A percentile compares a stretch with the other conserved stretches of the same genome.
Evolutionary conservation across 2,797 vertebrate genomes (phyloP).

Genomic region (Kryptolebias ocellatus): DNA sequence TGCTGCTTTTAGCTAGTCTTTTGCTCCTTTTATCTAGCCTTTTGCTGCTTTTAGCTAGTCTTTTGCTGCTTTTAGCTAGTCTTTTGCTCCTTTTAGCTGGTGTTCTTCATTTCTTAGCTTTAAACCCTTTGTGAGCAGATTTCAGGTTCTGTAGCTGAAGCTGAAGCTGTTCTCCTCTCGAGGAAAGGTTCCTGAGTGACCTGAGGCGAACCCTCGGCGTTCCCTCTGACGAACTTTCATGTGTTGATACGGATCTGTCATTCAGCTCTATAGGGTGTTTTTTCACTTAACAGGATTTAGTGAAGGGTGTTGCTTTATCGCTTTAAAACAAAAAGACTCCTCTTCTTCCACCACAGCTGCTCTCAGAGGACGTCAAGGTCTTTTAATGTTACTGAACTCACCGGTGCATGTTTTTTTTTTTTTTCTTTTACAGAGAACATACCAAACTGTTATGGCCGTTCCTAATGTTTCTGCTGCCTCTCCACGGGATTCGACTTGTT

Average conservation of each 20-base stretch:
- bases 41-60: too few species aligned
- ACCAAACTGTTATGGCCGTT: neutral
- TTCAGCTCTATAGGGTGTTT: constrained; percentile 5
- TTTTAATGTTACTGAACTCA: constrained; percentile 19
- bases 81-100: too few species aligned
- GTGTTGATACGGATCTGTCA: constrained; percentile 4
- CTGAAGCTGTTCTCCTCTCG: neutral
- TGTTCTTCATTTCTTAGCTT: too few species aligned
- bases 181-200: constrained; percentile 3
- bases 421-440: neutral
- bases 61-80: too few species aligned
- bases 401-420: neutral
- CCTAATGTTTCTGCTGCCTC: constrained; percentile 4
- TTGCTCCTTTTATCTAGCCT: too few species aligned
- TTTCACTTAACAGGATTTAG: constrained; percentile 11
- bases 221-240: constrained; percentile 16
- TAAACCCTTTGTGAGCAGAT: too few species aligned
- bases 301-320: constrained; percentile 2
- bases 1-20: too few species aligned
- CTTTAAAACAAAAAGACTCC: constrained; percentile 2
- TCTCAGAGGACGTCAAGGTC: constrained; percentile 9
- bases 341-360: constrained; percentile 6
- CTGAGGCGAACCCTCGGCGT: constrained; percentile 1
- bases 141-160: too few species aligned
- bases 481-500: constrained; percentile 17